Percentiles rank a stretch among this genome's conserved stretches.
Conservation (phyloP, 2,797 vertebrate species). For the Neostethus bicornis region DNA sequence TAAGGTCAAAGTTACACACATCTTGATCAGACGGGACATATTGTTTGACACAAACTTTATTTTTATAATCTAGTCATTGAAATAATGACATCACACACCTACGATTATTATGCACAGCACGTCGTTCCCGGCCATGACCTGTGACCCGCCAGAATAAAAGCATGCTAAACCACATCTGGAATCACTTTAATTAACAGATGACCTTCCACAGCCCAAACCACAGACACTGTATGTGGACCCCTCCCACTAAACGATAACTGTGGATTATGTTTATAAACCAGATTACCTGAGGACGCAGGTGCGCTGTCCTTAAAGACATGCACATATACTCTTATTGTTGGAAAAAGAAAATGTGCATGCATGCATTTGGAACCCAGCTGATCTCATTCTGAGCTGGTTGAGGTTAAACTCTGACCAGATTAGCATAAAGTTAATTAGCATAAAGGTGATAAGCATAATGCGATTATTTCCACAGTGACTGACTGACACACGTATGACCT, state of each 20-base stretch:
- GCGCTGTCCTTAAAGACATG: conserved; percentile 12
- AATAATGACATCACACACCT: too few species aligned
- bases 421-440: conserved; percentile 38
- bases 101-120: not conserved
- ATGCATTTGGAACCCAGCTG: conserved; percentile 8
- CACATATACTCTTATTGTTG: not conserved
- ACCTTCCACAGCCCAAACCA: not conserved
- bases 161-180: not conserved
- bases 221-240: too few species aligned
- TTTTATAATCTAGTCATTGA: too few species aligned
- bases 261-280: not conserved
- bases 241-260: too few species aligned
- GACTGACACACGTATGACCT: conserved; percentile 32
- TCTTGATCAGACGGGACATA: too few species aligned
- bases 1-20: too few species aligned
- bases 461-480: conserved; percentile 30
- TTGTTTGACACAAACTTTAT: too few species aligned
- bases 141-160: not conserved
- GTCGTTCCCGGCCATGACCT: not conserved
- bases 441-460: conserved; percentile 39
- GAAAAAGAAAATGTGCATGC: conserved; percentile 2
- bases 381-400: conserved; percentile 5
- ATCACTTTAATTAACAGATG: not conserved
- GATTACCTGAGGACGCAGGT: not conserved
- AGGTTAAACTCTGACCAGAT: conserved; percentile 35